Evolutionary conservation across 2,797 vertebrate genomes (phyloP), one percentile per base, ranked within the genome.

Genomic region (Echiichthys vipera): DNA sequence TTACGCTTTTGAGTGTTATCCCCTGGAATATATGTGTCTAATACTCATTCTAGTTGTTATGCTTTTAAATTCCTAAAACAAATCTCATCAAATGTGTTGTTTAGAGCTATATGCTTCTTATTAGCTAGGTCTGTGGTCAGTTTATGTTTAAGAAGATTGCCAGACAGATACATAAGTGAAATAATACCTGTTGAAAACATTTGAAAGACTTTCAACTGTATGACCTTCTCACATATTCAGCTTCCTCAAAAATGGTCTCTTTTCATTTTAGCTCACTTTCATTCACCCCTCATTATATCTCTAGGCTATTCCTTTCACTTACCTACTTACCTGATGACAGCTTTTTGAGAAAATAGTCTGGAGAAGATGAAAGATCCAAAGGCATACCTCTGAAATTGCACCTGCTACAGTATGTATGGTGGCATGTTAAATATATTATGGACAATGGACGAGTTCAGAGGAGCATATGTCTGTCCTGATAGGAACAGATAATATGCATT

Each of bases 401-500:
- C 34, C 49, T 71, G 54, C 61, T 46, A n/a, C 53, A 25, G 32
- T 66, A 73, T 76, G 56, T 30, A 65, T 8, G 30, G 17, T 32
- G 54, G 58, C 61, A 39, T 64, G 71, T 75, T 62, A 40, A 64
- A 61, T 58, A 70, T 61, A 77, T 65, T 29, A 64, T 29, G 36
- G 29, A 36, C 37, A 36, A 57, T 7, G 29, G 17, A 39, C 32
- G 68, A 50, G 43, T 20, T 45, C 39, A 83, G 61, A 64, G 29
- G 50, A 79, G 42, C 74, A 65, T 74, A 78, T 77, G 53, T 85
- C 61, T 79, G 40, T 56, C 40, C 46, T 63, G 57, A 75, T 54
- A 34, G 34, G 54, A 76, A 64, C 74, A 74, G 63, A 78, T 77
- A 64, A 83, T 71, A 64, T 76, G 63, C 75, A 83, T 83, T 75